phyloP scores from a whole-genome alignment of 2,888 invertebrate species.

The Trichacis sp. region DNA sequence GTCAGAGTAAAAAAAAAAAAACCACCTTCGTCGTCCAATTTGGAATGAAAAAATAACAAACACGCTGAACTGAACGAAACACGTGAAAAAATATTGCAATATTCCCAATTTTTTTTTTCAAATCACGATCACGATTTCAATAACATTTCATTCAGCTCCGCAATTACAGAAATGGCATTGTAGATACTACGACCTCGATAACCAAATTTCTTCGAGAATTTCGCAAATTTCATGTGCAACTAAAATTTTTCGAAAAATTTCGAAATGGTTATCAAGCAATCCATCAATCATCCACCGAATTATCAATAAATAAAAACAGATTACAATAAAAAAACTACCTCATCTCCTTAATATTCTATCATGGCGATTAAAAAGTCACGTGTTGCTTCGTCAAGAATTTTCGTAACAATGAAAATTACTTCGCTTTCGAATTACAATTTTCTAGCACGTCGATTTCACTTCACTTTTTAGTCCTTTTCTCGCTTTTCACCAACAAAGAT shows the following conservation, averaged over 20 bases:
- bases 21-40: background rate
- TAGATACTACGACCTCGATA: background rate
- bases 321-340: background rate
- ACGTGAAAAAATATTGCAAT: background rate
- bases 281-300: constrained; percentile 14
- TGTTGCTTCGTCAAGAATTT: too few species aligned
- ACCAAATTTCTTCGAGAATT: background rate
- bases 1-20: too few species aligned
- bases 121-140: too few species aligned
- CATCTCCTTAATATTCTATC: background rate
- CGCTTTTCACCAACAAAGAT: too few species aligned
- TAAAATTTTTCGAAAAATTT: background rate
- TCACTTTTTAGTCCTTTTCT: too few species aligned
- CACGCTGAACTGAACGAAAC: background rate
- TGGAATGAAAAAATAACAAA: background rate
- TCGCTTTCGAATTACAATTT: too few species aligned
- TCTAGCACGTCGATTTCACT: too few species aligned
- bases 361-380: background rate
- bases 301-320: background rate
- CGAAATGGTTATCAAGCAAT: constrained; percentile 13
- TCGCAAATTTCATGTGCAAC: background rate
- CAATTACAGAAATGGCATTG: constrained; percentile 30
- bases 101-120: background rate
- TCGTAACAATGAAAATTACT: too few species aligned
- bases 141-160: constrained; percentile 27